Evolutionary conservation across 2,797 vertebrate genomes (phyloP), one percentile per base, ranked within the genome.

Genomic region (Botia kubotai): DNA sequence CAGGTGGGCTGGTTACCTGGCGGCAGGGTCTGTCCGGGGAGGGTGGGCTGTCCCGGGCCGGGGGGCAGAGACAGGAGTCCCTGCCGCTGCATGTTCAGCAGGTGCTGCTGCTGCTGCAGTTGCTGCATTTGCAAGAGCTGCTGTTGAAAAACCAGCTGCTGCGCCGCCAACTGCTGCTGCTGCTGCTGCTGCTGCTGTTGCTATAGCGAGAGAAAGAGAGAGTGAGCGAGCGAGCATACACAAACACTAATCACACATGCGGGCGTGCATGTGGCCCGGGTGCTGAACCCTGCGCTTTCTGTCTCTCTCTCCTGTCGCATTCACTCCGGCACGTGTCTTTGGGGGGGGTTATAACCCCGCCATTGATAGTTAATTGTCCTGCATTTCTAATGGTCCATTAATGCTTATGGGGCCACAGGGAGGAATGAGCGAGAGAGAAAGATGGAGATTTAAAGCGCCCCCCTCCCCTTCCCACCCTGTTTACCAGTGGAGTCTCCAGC

Each of bases 91-190:
- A 99, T 97, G 93, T 95, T 99, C 92, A 98, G 96, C 94, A 98
- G 96, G 92, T 98, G 97, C 75, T 99, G 97, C 90, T 99, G 97
- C 94, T 99, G 97, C 92, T 98, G 97, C 91, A 98, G 96, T 93
- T 99, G 97, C 91, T 99, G 98, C 97, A 99, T 98, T 95, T 99
- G 98, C 92, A 99, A 96, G 90, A 99, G 97, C 93, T 99, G 98
- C 94, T 99, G 98, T 94, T 99, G 98, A 96, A 99, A 99, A 94
- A 98, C 97, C 91, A 99, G 96, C 97, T 99, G 98, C 94, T 99
- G 98, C 87, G 97, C 97, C 43, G 97, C 98, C 93, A 98, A 95
- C 94, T 99, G 98, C 95, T 99, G 96, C 90, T 98, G 97, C 88
- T 97, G 93, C 67, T 94, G 93, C 74, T 43, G 39, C 39, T 43